phyloP scores from a whole-genome alignment of 2,888 invertebrate genomes.

The Hetaerina titia region DNA sequence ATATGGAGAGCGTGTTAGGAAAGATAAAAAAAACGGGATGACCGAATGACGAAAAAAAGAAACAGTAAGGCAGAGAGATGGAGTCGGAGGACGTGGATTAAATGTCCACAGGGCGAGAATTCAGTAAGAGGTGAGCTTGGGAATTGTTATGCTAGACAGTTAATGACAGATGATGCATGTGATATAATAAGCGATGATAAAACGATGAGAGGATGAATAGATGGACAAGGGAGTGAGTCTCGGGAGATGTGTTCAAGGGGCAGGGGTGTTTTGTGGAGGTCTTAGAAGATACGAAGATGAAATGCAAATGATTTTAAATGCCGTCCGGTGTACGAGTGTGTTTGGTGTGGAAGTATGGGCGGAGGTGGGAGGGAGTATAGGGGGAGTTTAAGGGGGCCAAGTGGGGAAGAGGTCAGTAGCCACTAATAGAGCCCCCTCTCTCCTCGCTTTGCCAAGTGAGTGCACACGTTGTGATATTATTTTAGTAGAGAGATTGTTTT shows the following conservation, averaged over 20 bases:
- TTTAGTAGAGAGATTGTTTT: slow-evolving; percentile 68
- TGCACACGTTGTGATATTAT: slow-evolving; percentile 69
- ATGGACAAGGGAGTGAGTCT: not conserved
- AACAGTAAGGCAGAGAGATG: not conserved
- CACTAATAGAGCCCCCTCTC: slow-evolving; percentile 22
- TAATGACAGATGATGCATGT: not conserved
- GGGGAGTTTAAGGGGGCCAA: not conserved
- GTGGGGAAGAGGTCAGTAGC: slow-evolving; percentile 4
- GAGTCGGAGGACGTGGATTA: not conserved
- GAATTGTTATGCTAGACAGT: not conserved
- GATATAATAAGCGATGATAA: not conserved
- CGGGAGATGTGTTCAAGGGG: not conserved
- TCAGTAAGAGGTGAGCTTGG: not conserved
- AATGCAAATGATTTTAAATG: slow-evolving; percentile 51
- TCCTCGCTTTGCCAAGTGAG: slow-evolving; percentile 65
- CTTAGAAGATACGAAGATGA: slow-evolving; percentile 19
- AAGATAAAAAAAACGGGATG: not conserved
- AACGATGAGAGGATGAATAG: not conserved
- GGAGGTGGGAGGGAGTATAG: slow-evolving; percentile 24
- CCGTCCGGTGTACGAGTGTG: slow-evolving; percentile 65
- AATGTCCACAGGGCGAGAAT: not conserved
- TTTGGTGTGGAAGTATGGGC: slow-evolving; percentile 46
- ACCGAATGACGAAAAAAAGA: not conserved
- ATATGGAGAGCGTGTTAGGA: not conserved
- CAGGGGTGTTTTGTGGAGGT: not conserved